Base-by-base conservation (phyloP, 1,140 invertebrate species). In the Listronotus oregonensis region DNA sequence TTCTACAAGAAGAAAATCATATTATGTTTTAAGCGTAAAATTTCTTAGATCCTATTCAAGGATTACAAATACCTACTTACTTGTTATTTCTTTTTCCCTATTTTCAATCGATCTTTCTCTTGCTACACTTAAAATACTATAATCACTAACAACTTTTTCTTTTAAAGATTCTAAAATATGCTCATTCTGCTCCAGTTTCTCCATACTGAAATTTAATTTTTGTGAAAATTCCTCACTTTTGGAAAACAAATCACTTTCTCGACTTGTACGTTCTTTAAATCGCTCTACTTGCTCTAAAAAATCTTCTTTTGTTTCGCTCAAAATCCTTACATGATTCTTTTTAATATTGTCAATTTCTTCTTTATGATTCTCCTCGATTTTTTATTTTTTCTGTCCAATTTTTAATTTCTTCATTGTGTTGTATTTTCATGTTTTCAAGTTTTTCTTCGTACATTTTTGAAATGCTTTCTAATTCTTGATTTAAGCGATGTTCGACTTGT, bases 191-290 rank as follows among this genome's bases (percentile, higher is more conserved):
- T 39, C 39, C 15, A 78, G 75, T 6, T 72, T 73, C 9, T 71
- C 71, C 46, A 83, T 64, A 31, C 77, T 81, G 31, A 65, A 54
- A 32, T 78, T 76, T 18, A 84, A 54, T 50, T 78, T 82, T 49
- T 80, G 75, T n/a, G 78, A 64, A 34, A 82, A 81, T 15, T 73
- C 76, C n/a, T 66, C 68, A 57, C 78, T 76, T 51, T 82, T 78
- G n/a, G 77, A 71, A 14, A 80, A 64, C 0, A 80, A 54, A 1
- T 77, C 66, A 6, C 74, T 70, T 69, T 84, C 82, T 2, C 77
- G 42, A 58, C 77, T 52, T 60, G 80, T 81, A 17, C 77, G 70
- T 62, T 81, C 75, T 46, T 82, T 75, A 12, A 84, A 73, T 47
- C 79, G 78, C 14, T 83, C 81, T 43, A 81, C 64, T 58, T 78